Evolutionary conservation across 2,797 vertebrate genomes (phyloP).

Genomic region (Notamacropus eugenii): DNA sequence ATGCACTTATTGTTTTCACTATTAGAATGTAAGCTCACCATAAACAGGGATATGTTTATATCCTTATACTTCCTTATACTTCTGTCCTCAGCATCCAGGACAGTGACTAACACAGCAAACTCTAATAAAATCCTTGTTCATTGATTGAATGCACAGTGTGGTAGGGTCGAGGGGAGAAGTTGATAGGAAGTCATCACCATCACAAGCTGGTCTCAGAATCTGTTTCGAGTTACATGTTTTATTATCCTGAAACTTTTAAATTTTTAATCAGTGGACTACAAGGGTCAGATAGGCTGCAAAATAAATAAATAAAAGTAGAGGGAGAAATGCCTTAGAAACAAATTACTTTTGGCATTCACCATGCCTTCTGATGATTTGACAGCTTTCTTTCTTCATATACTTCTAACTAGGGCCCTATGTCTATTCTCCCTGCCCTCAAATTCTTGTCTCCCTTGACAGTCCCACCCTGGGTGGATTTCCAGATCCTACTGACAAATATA

Average conservation of each 20-base stretch:
- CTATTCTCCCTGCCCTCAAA: neutral
- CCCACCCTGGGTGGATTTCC: neutral
- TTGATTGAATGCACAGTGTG: neutral
- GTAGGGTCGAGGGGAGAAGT: neutral
- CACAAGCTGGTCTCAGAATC: conserved; percentile 37
- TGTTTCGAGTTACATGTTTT: conserved; percentile 49
- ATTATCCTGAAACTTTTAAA: conserved; percentile 45
- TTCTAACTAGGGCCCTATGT: neutral
- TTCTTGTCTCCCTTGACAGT: neutral
- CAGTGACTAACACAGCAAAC: neutral
- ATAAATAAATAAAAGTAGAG: conserved; percentile 60
- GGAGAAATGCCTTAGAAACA: conserved; percentile 34
- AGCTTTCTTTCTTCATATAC: neutral
- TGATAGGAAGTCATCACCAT: conserved; percentile 38
- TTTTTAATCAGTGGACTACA: conserved; percentile 57
- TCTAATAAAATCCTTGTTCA: neutral
- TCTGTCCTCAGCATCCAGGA: neutral
- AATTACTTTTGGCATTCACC: neutral
- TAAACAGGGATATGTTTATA: neutral
- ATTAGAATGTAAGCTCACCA: neutral
- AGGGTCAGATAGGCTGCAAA: neutral
- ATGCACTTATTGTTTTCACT: neutral
- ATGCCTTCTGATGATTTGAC: neutral
- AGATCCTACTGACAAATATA: conserved; percentile 44
- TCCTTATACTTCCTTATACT: neutral